Evolutionary conservation across 2,888 invertebrate genomes (phyloP).

Genomic region (Drosophila vallismaia): DNA sequence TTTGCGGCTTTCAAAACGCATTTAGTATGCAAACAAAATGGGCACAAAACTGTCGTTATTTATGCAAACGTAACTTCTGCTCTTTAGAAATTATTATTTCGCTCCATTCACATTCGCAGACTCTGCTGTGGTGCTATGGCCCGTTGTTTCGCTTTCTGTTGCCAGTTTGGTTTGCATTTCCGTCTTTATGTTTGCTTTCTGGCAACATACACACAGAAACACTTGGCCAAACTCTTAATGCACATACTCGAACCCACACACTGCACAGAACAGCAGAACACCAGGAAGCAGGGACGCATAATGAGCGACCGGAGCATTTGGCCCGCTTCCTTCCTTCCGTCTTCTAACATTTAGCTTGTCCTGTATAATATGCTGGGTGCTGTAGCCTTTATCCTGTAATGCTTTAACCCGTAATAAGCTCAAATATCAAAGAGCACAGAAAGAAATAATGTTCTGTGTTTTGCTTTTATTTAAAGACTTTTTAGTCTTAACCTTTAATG

Average conservation of each 20-base stretch:
- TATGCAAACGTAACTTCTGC: constrained; percentile 77
- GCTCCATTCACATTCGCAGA: constrained; percentile 35
- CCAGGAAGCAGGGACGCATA: constrained; percentile 40
- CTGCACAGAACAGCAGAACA: no score
- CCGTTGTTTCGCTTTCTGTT: constrained; percentile 53
- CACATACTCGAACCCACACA: constrained; percentile 12
- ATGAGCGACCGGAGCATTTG: constrained; percentile 64
- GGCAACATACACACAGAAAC: constrained; percentile 14
- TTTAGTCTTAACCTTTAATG: no score
- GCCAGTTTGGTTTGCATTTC: constrained; percentile 65
- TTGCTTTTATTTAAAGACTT: background rate
- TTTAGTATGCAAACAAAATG: constrained; percentile 67
- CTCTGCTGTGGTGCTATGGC: constrained; percentile 19
- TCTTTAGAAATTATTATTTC: constrained; percentile 76
- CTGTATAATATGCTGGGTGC: constrained; percentile 38
- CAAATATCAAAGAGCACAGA: background rate
- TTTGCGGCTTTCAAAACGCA: constrained; percentile 44
- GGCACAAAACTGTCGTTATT: constrained; percentile 70
- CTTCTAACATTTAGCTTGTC: constrained; percentile 38
- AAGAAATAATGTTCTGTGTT: background rate
- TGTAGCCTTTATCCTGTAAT: constrained; percentile 44
- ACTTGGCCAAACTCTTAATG: background rate
- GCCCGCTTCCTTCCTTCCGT: constrained; percentile 61
- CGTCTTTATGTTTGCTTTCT: constrained; percentile 66
- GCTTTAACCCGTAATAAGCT: constrained; percentile 32